Percentiles rank a stretch among this genome's conserved stretches.
Evolutionary conservation across 53 echinoderm and acorn worm genomes (phyloP).

Genomic region (Henricia sp.): DNA sequence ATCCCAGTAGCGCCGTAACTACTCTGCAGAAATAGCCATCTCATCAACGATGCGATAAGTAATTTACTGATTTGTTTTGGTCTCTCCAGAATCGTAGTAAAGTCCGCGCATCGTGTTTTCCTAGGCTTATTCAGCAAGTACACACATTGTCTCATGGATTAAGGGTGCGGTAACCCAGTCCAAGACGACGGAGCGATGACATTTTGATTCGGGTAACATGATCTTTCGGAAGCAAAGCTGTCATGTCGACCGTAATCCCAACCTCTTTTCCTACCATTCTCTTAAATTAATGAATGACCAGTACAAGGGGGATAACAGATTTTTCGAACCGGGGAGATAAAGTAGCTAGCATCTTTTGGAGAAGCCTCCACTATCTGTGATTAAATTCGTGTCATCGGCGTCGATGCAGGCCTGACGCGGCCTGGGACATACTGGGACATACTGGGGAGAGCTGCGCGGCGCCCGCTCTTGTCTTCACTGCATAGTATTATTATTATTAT

Average conservation of each 20-base stretch:
- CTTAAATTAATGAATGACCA: conserved; percentile 62
- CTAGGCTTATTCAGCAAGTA: conserved; percentile 37
- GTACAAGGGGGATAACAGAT: conserved; percentile 12
- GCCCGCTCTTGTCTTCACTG: conserved; percentile 53
- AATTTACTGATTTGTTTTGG: conserved; percentile 56
- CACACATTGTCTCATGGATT: conserved; percentile 59
- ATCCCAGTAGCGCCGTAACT: conserved; percentile 1
- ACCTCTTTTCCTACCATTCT: conserved; percentile 58
- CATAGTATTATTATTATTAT: no score
- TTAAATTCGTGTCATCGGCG: conserved; percentile 60
- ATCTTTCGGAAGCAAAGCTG: conserved; percentile 62
- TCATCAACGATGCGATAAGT: conserved; percentile 52
- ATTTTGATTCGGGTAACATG: conserved; percentile 59
- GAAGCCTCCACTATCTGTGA: conserved; percentile 44
- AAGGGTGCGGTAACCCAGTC: conserved; percentile 30
- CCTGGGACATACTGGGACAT: conserved; percentile 42
- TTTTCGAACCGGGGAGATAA: neutral
- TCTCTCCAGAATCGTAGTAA: neutral
- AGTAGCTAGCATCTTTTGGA: neutral
- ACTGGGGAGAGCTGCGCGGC: conserved; percentile 37
- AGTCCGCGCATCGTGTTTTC: conserved; percentile 27
- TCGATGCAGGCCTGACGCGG: conserved; percentile 42
- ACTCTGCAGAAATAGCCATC: conserved; percentile 9
- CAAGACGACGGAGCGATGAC: conserved; percentile 52
- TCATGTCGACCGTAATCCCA: conserved; percentile 65